Evolutionary conservation across 2,888 invertebrate genomes (phyloP).

Genomic region (Drosophila mayaguana): DNA sequence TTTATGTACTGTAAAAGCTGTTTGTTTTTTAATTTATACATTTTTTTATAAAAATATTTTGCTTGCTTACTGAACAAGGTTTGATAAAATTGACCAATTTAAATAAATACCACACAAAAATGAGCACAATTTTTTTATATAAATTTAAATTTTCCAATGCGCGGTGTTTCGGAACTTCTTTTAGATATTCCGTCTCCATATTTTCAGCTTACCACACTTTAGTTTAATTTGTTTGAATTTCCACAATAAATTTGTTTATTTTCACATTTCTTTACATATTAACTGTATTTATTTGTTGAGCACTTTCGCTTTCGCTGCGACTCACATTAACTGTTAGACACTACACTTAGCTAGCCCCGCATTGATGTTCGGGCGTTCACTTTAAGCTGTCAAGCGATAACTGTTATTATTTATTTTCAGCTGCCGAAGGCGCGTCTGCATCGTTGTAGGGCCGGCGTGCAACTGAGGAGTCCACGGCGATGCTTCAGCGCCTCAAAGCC

Average conservation of each 20-base stretch:
- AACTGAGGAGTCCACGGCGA: constrained; percentile 56
- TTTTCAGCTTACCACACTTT: background rate
- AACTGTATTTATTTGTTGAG: background rate
- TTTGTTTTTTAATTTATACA: background rate
- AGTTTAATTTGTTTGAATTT: background rate
- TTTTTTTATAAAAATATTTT: background rate
- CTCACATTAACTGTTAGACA: constrained; percentile 27
- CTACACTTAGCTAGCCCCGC: constrained; percentile 27
- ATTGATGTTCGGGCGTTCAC: constrained; percentile 19
- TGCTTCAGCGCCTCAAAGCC: constrained; percentile 1
- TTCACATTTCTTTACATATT: background rate
- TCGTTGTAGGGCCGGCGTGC: constrained; percentile 74
- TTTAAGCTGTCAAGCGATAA: constrained; percentile 26
- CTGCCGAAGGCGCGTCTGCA: constrained; percentile 61
- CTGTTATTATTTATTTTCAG: constrained; percentile 6
- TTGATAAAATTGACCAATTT: background rate
- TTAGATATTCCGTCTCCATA: background rate
- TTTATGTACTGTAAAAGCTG: background rate
- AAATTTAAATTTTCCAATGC: background rate
- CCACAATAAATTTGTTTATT: background rate
- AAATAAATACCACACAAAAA: constrained; percentile 4
- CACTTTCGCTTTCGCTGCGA: constrained; percentile 11
- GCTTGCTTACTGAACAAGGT: too few relatives aligned
- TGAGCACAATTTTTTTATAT: background rate
- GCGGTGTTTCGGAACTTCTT: too few relatives aligned